Base-by-base conservation (phyloP, 30 jellyfish, hydroid and myxozoan species). In the Aurelia sp. region DNA sequence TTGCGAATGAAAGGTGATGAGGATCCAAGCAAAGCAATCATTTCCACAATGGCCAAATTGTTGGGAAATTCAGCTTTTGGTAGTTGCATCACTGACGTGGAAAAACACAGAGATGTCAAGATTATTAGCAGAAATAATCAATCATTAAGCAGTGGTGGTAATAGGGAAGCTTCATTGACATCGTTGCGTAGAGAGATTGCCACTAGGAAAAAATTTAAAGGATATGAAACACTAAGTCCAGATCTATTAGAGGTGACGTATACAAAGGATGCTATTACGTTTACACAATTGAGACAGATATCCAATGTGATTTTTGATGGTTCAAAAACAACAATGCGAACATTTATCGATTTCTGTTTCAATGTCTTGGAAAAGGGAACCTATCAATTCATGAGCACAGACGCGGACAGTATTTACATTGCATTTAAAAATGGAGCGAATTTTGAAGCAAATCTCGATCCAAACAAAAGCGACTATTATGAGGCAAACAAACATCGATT, bases 1-100 rank as follows among this genome's bases (percentile, higher is more conserved):
- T 4, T 58, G 65, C 57, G 83, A 5, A 72, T 72, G 20, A 8
- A 72, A 33, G 83, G 83, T 4, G 68, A 72, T n/a, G 51, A 9
- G 20, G 47, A 72, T 21, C 18, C 17, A 7, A 59, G 33, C 16
- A 5, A n/a, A 7, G 69, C 24, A 13, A 18, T 59, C 13, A 59
- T 5, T 0, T n/a, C 69, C 16, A 7, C 13, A 0, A 59, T 59
- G 2, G 33, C 24, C 11, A 59, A 59, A 13, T 5, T 59, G 4
- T 2, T 21, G 13, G 69, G 69, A 1, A 59, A 59, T 59, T 8
- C 69, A 4, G 24, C 69, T 1, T 59, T 59, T 12, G 69, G 69
- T 13, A 9, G 31, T 4, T 18, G 33, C 12, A 59, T 59, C 10
- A 59, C 69, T 0, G 33, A 59, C 4, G 33, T 18, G 13, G 12